These are phyloP conservation scores for Pandemis corylana DNA, from an alignment of 2,888 invertebrate genomes.

Conservation along the genomic window DNA sequence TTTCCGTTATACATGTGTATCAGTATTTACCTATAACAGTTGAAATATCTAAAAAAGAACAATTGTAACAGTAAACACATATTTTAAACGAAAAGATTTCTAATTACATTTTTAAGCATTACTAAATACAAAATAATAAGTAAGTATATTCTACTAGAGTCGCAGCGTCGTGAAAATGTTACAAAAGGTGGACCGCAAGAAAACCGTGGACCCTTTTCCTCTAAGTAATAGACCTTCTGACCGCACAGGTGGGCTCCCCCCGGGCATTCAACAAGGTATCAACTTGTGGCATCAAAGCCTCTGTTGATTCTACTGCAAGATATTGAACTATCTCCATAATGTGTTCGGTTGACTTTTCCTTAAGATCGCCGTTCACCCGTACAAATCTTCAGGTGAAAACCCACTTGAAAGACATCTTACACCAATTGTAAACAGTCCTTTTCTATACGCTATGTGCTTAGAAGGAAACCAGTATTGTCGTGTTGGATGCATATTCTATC, in stretches of 20 bases:
- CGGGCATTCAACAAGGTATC: constrained; percentile 13
- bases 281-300: constrained; percentile 10
- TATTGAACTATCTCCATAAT: constrained; percentile 4
- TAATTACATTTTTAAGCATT: background rate
- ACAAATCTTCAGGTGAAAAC: background rate
- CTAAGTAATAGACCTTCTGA: constrained; percentile 6
- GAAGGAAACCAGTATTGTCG: background rate
- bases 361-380: constrained; percentile 6
- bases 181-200: constrained; percentile 1
- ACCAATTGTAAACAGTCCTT: background rate
- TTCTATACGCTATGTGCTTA: background rate
- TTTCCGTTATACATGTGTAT: too few relatives aligned
- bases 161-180: background rate
- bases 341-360: constrained; percentile 1
- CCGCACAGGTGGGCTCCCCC: constrained; percentile 5
- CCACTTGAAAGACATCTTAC: background rate
- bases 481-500: background rate
- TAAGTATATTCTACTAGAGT: background rate
- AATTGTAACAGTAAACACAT: too few relatives aligned
- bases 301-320: constrained; percentile 6
- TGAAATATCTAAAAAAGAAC: too few relatives aligned
- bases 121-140: constrained; percentile 5
- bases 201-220: background rate
- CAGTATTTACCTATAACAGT: too few relatives aligned
- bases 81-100: too few relatives aligned